Percentiles rank a stretch among this genome's conserved stretches.
phyloP scores from a whole-genome alignment of 2,888 invertebrate species.

The Erpobdella octoculata region DNA sequence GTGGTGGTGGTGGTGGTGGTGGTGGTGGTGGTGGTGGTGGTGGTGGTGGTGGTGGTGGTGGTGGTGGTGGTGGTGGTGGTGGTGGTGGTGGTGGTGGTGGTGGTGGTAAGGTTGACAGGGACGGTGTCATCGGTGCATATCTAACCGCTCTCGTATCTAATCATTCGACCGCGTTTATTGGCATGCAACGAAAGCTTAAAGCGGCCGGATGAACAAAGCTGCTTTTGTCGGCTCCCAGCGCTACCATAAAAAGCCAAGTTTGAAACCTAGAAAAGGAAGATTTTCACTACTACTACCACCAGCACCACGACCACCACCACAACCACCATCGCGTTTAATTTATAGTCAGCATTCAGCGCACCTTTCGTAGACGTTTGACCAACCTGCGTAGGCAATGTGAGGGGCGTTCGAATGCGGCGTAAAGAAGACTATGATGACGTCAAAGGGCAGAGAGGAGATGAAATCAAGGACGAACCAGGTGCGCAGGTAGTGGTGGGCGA shows the following conservation, averaged over 20 bases:
- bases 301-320: no score
- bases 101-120: slow-evolving; percentile 2
- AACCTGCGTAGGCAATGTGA: slow-evolving; percentile 25
- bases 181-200: no score
- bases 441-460: slow-evolving; percentile 24
- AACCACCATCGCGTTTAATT: no score
- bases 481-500: slow-evolving; percentile 18
- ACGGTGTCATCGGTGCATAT: slow-evolving; percentile 71
- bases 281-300: no score
- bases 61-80: slow-evolving; percentile 37
- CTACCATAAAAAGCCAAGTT: no score
- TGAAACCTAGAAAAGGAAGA: no score
- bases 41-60: slow-evolving; percentile 41
- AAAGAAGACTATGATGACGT: slow-evolving; percentile 27
- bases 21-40: slow-evolving; percentile 50
- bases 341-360: no score
- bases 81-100: background rate
- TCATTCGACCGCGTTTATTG: no score
- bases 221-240: no score
- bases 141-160: slow-evolving; percentile 70
- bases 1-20: slow-evolving; percentile 53
- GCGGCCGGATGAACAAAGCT: no score
- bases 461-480: slow-evolving; percentile 25
- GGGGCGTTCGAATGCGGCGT: slow-evolving; percentile 19
- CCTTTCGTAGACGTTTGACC: background rate